Conservation (phyloP, 2,888 invertebrate genomes). For the Polietes domitor region DNA sequence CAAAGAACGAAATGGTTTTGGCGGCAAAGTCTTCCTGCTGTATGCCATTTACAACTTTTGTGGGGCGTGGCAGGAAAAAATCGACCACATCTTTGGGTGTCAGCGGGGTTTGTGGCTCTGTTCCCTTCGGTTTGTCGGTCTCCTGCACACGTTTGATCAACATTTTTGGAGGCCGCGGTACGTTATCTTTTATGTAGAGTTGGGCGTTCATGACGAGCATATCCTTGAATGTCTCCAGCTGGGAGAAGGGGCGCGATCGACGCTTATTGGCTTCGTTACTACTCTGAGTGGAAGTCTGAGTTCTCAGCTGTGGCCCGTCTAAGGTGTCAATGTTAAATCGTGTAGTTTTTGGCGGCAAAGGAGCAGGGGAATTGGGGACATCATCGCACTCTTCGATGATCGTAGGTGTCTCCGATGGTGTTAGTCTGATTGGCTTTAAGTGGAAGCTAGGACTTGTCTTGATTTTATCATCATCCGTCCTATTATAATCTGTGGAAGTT, state of each 20-base stretch:
- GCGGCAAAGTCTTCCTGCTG: conserved; percentile 89
- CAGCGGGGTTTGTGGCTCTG: conserved; percentile 65
- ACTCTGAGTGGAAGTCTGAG: conserved; percentile 67
- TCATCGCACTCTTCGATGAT: conserved; percentile 73
- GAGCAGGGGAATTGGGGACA: conserved; percentile 82
- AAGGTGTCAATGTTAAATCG: background rate
- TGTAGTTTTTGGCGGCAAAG: conserved; percentile 76
- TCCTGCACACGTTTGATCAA: conserved; percentile 81
- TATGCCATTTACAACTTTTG: conserved; percentile 84
- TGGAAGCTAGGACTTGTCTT: conserved; percentile 68
- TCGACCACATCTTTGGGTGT: conserved; percentile 75
- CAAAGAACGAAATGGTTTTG: conserved; percentile 86
- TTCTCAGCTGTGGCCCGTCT: conserved; percentile 67
- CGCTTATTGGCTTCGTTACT: conserved; percentile 59
- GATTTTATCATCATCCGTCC: conserved; percentile 77
- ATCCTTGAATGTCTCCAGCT: conserved; percentile 78
- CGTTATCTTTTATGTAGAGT: conserved; percentile 82
- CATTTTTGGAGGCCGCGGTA: conserved; percentile 81
- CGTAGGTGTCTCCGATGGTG: background rate
- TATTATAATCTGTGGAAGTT: conserved; percentile 64
- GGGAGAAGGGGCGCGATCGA: conserved; percentile 72
- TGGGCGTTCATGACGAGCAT: conserved; percentile 83
- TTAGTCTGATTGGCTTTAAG: conserved; percentile 6
- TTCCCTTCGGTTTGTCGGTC: conserved; percentile 69
- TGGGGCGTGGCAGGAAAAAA: conserved; percentile 79